These are phyloP conservation scores for Thripadectes ignobilis DNA, from an alignment of 2,797 vertebrate species.

Conservation along the genomic window DNA sequence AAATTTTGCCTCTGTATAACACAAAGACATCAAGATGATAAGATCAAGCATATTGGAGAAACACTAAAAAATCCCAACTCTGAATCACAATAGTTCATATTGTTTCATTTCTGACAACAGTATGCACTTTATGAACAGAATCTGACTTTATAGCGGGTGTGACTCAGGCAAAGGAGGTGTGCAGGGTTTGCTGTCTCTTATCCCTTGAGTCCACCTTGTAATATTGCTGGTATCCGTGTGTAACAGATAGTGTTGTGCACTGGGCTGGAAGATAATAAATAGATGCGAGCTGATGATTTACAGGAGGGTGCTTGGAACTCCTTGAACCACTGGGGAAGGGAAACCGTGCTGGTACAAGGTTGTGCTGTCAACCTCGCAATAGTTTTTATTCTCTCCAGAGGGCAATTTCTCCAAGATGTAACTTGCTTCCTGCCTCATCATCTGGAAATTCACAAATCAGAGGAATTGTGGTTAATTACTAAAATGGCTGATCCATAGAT, in stretches of 20 bases:
- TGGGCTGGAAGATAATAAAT: conserved; percentile 81
- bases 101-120: conserved; percentile 34
- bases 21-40: background rate
- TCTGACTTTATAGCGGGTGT: conserved; percentile 36
- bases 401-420: conserved; percentile 69
- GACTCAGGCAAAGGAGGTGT: conserved; percentile 59
- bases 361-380: conserved; percentile 73
- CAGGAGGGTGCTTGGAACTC: conserved; percentile 77
- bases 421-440: conserved; percentile 68
- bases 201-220: conserved; percentile 72
- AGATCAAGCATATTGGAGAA: background rate
- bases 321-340: conserved; percentile 73
- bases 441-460: conserved; percentile 76
- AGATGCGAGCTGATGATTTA: conserved; percentile 79
- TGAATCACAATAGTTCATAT: conserved; percentile 6
- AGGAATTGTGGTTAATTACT: conserved; percentile 75
- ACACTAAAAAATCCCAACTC: background rate
- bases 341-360: conserved; percentile 57
- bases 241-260: conserved; percentile 80
- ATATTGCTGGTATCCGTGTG: conserved; percentile 78
- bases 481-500: conserved; percentile 67
- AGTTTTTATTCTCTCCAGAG: conserved; percentile 71
- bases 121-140: conserved; percentile 22
- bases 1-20: background rate
- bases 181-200: conserved; percentile 65